These are phyloP conservation scores for Rotaria sp. DNA, from an alignment of 2,888 invertebrate genomes.

Conservation along the genomic window DNA sequence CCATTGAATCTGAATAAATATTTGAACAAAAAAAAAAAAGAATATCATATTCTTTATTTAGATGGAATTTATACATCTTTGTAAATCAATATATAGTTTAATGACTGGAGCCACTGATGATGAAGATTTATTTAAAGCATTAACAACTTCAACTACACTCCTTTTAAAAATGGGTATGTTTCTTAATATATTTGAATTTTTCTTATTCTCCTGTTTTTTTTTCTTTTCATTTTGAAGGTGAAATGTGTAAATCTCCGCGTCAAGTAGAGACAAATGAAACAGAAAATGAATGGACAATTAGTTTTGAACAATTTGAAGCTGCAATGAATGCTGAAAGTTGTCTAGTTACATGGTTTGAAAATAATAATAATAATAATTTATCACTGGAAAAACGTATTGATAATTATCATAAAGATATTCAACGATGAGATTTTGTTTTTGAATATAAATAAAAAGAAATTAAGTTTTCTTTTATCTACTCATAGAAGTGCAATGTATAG, in stretches of 20 bases:
- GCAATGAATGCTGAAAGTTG: not conserved
- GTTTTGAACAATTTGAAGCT: slow-evolving; percentile 5
- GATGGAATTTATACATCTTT: not conserved
- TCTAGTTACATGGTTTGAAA: not conserved
- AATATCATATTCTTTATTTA: not conserved
- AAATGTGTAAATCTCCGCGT: not conserved
- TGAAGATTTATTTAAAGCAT: slow-evolving; percentile 12
- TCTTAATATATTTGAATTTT: not conserved
- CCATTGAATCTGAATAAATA: no score
- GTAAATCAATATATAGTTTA: not conserved
- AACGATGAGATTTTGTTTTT: not conserved
- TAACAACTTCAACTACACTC: not conserved
- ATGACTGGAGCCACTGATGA: not conserved
- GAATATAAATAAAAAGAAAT: not conserved
- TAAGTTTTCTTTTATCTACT: not conserved
- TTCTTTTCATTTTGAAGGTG: not conserved
- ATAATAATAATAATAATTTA: not conserved
- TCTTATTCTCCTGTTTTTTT: not conserved
- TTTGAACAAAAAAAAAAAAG: no score
- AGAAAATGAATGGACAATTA: not conserved
- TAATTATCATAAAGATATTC: slow-evolving; percentile 8
- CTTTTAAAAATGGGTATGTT: not conserved
- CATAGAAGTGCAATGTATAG: not conserved
- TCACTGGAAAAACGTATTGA: not conserved
- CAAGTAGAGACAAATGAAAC: not conserved